Base-by-base conservation (phyloP, 1,140 invertebrate species). In the Pemphigus obesinymphae region DNA sequence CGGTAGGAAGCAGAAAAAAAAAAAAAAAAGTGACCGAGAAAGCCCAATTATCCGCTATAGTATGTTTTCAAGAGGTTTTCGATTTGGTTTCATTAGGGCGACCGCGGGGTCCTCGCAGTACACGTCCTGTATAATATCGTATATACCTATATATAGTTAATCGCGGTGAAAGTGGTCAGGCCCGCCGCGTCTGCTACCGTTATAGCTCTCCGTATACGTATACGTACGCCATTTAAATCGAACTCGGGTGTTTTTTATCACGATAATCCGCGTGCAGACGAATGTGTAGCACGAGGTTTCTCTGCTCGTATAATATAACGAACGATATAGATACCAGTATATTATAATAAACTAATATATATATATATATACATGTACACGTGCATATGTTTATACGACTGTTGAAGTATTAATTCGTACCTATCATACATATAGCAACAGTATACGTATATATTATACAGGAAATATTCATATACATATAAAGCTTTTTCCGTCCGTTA, bases 101-200 rank as follows among this genome's bases (percentile, higher is more conserved):
- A 76, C 48, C 26, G 13, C 48, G 50, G 29, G 10, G 26, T 20
- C 13, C 63, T n/a, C 37, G 34, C n/a, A 10, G 13, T 7, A 63
- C 15, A 20, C 5, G 20, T n/a, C 20, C 7, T 23, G 4, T 26
- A 26, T 66, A 66, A 5, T 63, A n/a, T n/a, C n/a, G n/a, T n/a
- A 68, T 15, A 23, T 66, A 43, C 7, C 13, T 5, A 15, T 70
- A 45, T 23, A 6, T n/a, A 68, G 23, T 58, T 29, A 40, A 45
- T 31, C 31, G n/a, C n/a, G 76, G 76, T 45, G 76, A 80, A 80
- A 80, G 76, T 80, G 76, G 76, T 31, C n/a, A 3, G 37, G 37
- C 15, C 15, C 48, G 43, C 15, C 48, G 43, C 8, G n/a, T 6
- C 50, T 20, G 55, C 76, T 80, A 80, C 76, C 76, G 76, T 78